Conservation (phyloP, 2,888 invertebrate species). For the Agelastica alni region DNA sequence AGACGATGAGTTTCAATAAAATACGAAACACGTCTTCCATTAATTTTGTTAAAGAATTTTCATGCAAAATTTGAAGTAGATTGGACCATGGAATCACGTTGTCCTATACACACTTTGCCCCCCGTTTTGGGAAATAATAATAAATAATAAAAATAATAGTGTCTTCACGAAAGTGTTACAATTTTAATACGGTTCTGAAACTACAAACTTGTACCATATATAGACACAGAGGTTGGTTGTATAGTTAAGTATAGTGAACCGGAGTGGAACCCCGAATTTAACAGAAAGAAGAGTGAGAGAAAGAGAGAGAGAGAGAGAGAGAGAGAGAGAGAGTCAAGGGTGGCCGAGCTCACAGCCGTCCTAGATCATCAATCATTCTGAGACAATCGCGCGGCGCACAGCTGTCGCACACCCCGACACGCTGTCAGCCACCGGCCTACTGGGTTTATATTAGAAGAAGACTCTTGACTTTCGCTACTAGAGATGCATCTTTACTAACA, state of each 20-base stretch:
- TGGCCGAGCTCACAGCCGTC: constrained; percentile 55
- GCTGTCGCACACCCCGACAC: constrained; percentile 60
- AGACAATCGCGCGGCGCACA: constrained; percentile 65
- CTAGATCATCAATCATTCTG: constrained; percentile 66
- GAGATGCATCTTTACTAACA: constrained; percentile 19
- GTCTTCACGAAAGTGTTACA: not conserved
- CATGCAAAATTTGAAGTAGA: too few species aligned
- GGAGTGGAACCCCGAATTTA: constrained; percentile 50
- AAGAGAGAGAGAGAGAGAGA: constrained; percentile 51
- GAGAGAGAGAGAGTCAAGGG: constrained; percentile 54
- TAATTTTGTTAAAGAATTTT: too few species aligned
- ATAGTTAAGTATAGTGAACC: constrained; percentile 45
- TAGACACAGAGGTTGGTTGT: constrained; percentile 26
- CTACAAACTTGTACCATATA: constrained; percentile 30
- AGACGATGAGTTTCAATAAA: too few species aligned
- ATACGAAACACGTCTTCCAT: too few species aligned
- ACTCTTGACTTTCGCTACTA: constrained; percentile 20
- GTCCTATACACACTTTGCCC: too few species aligned
- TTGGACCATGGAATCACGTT: too few species aligned
- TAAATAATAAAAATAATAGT: too few species aligned
- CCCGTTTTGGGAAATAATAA: too few species aligned
- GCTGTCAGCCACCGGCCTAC: constrained; percentile 53
- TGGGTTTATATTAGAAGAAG: constrained; percentile 50
- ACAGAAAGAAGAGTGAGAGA: constrained; percentile 49
- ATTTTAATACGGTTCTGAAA: constrained; percentile 15